Conservation (phyloP, 37 sponge, comb jelly and placozoan genomes). For the Hormiphora californensis region DNA sequence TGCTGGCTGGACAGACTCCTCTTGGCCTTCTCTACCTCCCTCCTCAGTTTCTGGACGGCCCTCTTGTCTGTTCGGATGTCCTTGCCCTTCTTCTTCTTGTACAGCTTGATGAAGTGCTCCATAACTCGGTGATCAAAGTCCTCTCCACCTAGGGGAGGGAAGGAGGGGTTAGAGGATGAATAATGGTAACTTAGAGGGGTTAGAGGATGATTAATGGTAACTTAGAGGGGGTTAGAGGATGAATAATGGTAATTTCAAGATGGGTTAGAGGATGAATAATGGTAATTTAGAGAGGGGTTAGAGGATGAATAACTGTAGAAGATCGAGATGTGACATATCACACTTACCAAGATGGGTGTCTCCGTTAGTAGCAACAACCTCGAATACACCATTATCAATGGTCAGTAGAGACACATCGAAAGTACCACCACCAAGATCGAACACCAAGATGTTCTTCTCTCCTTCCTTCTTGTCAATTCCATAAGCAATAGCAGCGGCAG, state of each 20-base stretch:
- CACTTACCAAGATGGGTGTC: constrained; percentile 93
- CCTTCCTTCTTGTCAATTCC: constrained; percentile 97
- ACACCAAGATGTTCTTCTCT: constrained; percentile 96
- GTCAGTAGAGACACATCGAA: constrained; percentile 97
- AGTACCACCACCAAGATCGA: constrained; percentile 97
- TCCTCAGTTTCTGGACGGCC: constrained; percentile 95
- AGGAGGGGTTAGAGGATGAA: background rate
- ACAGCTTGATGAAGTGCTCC: constrained; percentile 99
- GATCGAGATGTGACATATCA: too few species aligned
- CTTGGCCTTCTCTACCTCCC: constrained; percentile 99
- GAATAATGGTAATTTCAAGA: too few species aligned
- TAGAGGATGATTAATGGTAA: background rate
- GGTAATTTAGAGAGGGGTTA: too few species aligned
- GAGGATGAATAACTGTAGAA: too few species aligned
- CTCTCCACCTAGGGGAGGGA: constrained; percentile 70
- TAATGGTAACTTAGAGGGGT: background rate
- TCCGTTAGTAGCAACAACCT: constrained; percentile 98
- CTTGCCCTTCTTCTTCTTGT: constrained; percentile 98
- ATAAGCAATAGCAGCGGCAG: constrained; percentile 99
- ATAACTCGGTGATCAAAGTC: constrained; percentile 98
- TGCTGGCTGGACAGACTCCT: constrained; percentile 89
- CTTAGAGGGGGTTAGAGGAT: too few species aligned
- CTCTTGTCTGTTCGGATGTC: constrained; percentile 88
- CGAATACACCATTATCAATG: constrained; percentile 98
- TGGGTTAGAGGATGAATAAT: too few species aligned